Evolutionary conservation across 2,113 vertebrate species (phyloP), one percentile per base, ranked within the genome.

Genomic region (Ascaphus truei): DNA sequence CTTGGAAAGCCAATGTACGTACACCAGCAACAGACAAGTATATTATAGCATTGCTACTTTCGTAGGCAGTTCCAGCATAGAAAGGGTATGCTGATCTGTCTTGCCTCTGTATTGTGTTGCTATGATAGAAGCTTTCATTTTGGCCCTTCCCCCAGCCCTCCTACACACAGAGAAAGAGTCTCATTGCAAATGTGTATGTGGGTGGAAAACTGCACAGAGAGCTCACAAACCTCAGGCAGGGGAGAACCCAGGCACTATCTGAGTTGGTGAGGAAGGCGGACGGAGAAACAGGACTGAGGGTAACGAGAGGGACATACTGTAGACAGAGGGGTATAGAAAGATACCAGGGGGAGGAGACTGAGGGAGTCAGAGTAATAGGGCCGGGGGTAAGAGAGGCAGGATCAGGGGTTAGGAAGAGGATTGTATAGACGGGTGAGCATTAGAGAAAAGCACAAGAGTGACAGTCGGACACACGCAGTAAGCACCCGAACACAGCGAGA

Each of bases 141-240:
- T 53, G 41, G 45, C 71, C 76, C 76, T 75, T 73, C 79, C 74
- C 63, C 79, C 72, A 57, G 29, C 8, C 76, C 76, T 72, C 79
- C 79, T 66, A 76, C 79, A 77, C 76, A 68, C 72, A 61, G 76
- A 71, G 58, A 63, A 71, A 58, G 71, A 57, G 63, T 57, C 74
- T 77, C 71, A 62, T 75, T 76, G 76, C 74, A 67, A 64, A 77
- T 77, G 72, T 73, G 74, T 61, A 71, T 71, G 67, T 71, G 67
- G 67, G 67, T 71, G 67, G 67, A 52, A 71, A 61, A 61, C 45
- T 61, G 67, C 67, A 71, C 56, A 27, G 29, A 71, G 56, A 23
- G 67, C 67, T 30, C 27, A 11, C 37, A 33, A 56, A 68, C 65
- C 65, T 45, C 15, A 71, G 57, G 56, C 67, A 30, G 59, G 57